Evolutionary conservation across 1,140 invertebrate genomes (phyloP).

Genomic region (Harpegnathos saltator): DNA sequence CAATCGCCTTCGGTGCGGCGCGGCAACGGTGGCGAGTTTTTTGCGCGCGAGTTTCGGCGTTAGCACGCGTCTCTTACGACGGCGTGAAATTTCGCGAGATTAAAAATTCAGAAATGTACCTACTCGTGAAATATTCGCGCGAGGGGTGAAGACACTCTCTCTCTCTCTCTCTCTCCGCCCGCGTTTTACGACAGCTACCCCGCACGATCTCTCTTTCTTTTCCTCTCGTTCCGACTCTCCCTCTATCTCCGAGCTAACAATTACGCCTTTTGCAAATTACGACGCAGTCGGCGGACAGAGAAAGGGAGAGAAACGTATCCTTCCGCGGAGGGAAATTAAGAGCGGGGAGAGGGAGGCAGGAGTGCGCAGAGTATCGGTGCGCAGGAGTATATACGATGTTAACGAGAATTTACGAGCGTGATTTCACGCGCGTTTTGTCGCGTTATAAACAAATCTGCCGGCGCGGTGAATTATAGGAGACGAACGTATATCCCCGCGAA

Average conservation of each 20-base stretch:
- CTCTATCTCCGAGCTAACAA: conserved; percentile 28
- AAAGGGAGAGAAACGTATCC: not conserved
- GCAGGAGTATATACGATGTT: not conserved
- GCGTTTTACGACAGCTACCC: not conserved
- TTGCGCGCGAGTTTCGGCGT: conserved; percentile 55
- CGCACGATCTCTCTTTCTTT: not conserved
- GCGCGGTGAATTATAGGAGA: conserved; percentile 11
- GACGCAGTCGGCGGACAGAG: conserved; percentile 1
- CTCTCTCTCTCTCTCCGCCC: not conserved
- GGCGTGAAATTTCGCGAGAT: conserved; percentile 78
- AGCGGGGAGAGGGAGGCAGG: conserved; percentile 1
- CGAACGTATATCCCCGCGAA: not conserved
- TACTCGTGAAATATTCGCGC: conserved; percentile 59
- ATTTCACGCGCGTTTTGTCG: conserved; percentile 35
- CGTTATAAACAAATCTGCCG: conserved; percentile 35
- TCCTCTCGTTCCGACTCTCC: not conserved
- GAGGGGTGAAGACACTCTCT: conserved; percentile 32
- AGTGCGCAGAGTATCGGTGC: conserved; percentile 9
- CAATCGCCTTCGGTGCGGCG: conserved; percentile 49
- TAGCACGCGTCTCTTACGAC: conserved; percentile 64
- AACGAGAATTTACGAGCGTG: conserved; percentile 39
- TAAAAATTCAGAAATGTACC: conserved; percentile 80
- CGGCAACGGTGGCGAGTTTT: conserved; percentile 22
- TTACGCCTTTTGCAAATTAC: conserved; percentile 52
- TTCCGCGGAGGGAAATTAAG: conserved; percentile 42